Percentiles rank a stretch among this genome's conserved stretches.
These are phyloP conservation scores for Penaeus chinensis DNA, from an alignment of 1,140 invertebrate species.

Conservation along the genomic window DNA sequence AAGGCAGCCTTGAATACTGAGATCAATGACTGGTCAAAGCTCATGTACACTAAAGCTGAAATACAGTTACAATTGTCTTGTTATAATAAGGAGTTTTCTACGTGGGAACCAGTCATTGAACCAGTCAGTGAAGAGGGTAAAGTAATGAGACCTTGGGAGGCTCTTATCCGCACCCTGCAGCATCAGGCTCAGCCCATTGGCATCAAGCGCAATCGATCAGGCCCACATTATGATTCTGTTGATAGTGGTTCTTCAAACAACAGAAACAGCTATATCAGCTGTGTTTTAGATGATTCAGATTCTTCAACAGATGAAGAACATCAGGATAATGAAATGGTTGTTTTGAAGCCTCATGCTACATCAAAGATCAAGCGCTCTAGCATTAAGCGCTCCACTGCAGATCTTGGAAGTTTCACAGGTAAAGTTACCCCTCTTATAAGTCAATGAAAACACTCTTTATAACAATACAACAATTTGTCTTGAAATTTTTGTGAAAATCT, in stretches of 20 bases:
- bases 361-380: constrained; percentile 67
- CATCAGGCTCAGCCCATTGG: constrained; percentile 55
- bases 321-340: constrained; percentile 73
- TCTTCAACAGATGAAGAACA: constrained; percentile 76
- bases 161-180: constrained; percentile 70
- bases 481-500: neutral
- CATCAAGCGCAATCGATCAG: constrained; percentile 38
- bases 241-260: constrained; percentile 44
- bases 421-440: constrained; percentile 64
- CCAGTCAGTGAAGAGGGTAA: constrained; percentile 78
- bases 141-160: constrained; percentile 79
- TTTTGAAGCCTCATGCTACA: constrained; percentile 65
- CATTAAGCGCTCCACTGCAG: constrained; percentile 50
- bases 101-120: constrained; percentile 85
- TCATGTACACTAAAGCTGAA: constrained; percentile 71
- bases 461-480: too few species aligned
- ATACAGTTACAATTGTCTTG: constrained; percentile 78
- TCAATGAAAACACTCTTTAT: neutral
- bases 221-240: constrained; percentile 49
- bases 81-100: constrained; percentile 79
- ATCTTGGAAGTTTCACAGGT: constrained; percentile 31
- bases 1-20: constrained; percentile 73
- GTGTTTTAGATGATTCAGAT: constrained; percentile 70
- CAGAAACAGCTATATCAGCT: constrained; percentile 39
- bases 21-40: constrained; percentile 77